These are phyloP conservation scores for Rhamphomyia laevipes DNA, from an alignment of 2,888 invertebrate species.

Conservation along the genomic window DNA sequence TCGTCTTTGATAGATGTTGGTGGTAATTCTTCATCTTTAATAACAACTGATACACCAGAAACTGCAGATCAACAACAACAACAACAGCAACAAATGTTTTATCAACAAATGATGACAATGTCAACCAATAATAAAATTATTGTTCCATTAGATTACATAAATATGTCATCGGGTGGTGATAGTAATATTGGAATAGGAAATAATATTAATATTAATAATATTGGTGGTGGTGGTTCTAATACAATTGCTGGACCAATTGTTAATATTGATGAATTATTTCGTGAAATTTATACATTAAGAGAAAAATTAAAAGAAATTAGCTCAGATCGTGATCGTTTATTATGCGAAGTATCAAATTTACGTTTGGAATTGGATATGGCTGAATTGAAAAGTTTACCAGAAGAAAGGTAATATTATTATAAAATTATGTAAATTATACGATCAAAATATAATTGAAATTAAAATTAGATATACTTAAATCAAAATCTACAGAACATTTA, in stretches of 20 bases:
- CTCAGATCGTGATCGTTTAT: constrained; percentile 31
- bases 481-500: too few species aligned
- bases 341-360: constrained; percentile 35
- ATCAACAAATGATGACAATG: neutral
- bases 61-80: too few species aligned
- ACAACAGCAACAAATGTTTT: too few species aligned
- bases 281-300: constrained; percentile 30
- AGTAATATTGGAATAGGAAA: neutral
- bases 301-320: constrained; percentile 32
- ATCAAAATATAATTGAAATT: too few species aligned
- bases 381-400: constrained; percentile 34
- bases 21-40: neutral
- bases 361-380: constrained; percentile 37
- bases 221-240: neutral
- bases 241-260: constrained; percentile 3
- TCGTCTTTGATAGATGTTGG: neutral
- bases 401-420: constrained; percentile 36
- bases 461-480: too few species aligned
- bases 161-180: neutral
- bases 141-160: too few species aligned
- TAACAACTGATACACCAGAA: neutral
- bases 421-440: too few species aligned
- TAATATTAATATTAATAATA: neutral
- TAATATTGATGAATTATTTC: constrained; percentile 30
- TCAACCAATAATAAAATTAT: neutral